Base-by-base conservation (phyloP, 2,888 invertebrate species). In the Zaprionus bogoriensis region DNA sequence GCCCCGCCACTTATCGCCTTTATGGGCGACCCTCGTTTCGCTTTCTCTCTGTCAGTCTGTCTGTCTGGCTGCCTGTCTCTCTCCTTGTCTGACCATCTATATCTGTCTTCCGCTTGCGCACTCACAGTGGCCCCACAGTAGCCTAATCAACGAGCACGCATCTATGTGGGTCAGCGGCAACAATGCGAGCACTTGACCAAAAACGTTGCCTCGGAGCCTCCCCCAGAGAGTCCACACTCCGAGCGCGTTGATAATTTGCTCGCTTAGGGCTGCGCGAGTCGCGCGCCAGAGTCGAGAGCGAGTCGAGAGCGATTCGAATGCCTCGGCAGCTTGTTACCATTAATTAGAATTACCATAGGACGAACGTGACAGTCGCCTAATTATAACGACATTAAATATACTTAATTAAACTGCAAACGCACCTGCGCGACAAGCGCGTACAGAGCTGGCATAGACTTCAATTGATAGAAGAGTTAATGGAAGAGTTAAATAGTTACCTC, bases 151-250 rank as follows among this genome's bases (percentile, higher is more conserved):
- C 48, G 52, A 38, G 48, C 39, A 59, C 60, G 32, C 57, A 77
- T 77, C 75, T 61, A 77, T 66, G 44, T 75, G 69, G 75, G 75
- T 77, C 74, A 77, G 39, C 39, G 32, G 25, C 44, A 61, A 54
- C 57, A 57, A 71, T 45, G 38, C 20, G 30, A 41, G 6, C 39
- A 64, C 68, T 68, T 69, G 54, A 59, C 53, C 65, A 71, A 60
- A 48, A 70, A 42, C 7, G 10, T 22, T 12, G 19, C 28, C n/a
- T 17, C 7, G 10, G 14, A 12, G 19, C 28, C n/a, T 17, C 25
- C 36, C 36, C 47, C 14, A 45, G 28, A 36, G 52, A 39, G 38
- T 22, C 12, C 12, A 20, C 30, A 23, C 36, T 32, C 20, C 38
- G 2, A 4, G 4, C 14, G 22, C 45, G 41, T 36, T 73, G 52